A percentile compares a stretch with the other conserved stretches of the same genome.
phyloP scores from a whole-genome alignment of 2,797 vertebrate species.

The Thunnus albacares region DNA sequence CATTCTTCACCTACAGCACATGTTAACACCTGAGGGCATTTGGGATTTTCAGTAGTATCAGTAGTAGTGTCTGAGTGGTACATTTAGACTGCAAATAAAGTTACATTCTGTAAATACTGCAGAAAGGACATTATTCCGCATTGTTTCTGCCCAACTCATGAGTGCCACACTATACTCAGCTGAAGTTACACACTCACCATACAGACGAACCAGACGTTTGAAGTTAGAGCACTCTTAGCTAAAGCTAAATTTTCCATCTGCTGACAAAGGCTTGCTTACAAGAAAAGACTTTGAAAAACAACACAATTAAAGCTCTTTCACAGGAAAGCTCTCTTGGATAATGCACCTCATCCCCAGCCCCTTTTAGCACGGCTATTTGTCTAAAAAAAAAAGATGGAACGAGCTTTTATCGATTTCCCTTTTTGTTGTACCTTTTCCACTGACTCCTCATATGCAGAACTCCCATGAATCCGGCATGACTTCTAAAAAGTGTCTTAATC shows the following conservation, averaged over 20 bases:
- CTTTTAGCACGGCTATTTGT: slow-evolving; percentile 39
- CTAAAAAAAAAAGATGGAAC: slow-evolving; percentile 12
- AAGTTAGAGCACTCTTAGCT: slow-evolving; percentile 7
- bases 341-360: slow-evolving; percentile 20
- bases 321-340: slow-evolving; percentile 32
- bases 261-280: slow-evolving; percentile 26
- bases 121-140: background rate
- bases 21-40: background rate
- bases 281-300: slow-evolving; percentile 35
- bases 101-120: background rate
- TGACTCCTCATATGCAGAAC: slow-evolving; percentile 43
- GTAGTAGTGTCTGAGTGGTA: background rate
- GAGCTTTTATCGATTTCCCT: slow-evolving; percentile 51
- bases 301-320: slow-evolving; percentile 40
- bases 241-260: slow-evolving; percentile 14
- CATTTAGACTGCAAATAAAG: slow-evolving; percentile 1
- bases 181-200: slow-evolving; percentile 4
- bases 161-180: background rate
- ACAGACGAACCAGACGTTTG: slow-evolving; percentile 7
- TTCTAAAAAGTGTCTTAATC: slow-evolving; percentile 74
- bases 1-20: background rate
- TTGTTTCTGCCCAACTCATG: background rate
- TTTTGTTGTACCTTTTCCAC: slow-evolving; percentile 33
- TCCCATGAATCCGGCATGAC: slow-evolving; percentile 58
- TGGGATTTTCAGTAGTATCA: background rate